phyloP scores from a whole-genome alignment of 2,888 invertebrate species.

The Hirudinaria manillensis region DNA sequence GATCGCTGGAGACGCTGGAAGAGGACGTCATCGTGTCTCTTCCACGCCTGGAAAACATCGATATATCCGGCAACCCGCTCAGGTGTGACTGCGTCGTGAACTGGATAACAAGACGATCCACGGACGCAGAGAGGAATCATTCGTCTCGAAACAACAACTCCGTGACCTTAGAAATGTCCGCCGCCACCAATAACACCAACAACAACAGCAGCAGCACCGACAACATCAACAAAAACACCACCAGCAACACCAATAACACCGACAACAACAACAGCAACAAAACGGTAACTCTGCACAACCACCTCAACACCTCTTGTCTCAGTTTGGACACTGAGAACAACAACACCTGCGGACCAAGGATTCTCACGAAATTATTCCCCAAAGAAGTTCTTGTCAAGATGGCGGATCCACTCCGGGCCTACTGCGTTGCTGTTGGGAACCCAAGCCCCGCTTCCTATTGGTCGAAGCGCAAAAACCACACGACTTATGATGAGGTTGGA shows the following conservation, averaged over 20 bases:
- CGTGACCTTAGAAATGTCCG: neutral
- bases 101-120: slow-evolving; percentile 28
- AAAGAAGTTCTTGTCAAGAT: slow-evolving; percentile 8
- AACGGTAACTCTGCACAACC: neutral
- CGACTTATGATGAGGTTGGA: neutral
- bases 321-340: neutral
- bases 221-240: neutral
- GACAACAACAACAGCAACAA: neutral
- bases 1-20: slow-evolving; percentile 28
- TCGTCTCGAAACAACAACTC: slow-evolving; percentile 1
- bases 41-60: slow-evolving; percentile 14
- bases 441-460: slow-evolving; percentile 13
- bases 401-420: slow-evolving; percentile 9
- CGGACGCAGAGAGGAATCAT: neutral
- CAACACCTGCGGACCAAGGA: neutral
- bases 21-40: slow-evolving; percentile 16
- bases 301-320: neutral
- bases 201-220: neutral
- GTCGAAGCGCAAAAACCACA: neutral
- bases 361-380: neutral
- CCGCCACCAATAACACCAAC: neutral
- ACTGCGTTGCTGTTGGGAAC: slow-evolving; percentile 14
- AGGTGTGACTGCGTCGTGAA: slow-evolving; percentile 35
- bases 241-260: neutral
- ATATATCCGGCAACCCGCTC: slow-evolving; percentile 30